phyloP scores from a whole-genome alignment of 64 coral and sea anemone genomes.

The Pocillopora damicornis region DNA sequence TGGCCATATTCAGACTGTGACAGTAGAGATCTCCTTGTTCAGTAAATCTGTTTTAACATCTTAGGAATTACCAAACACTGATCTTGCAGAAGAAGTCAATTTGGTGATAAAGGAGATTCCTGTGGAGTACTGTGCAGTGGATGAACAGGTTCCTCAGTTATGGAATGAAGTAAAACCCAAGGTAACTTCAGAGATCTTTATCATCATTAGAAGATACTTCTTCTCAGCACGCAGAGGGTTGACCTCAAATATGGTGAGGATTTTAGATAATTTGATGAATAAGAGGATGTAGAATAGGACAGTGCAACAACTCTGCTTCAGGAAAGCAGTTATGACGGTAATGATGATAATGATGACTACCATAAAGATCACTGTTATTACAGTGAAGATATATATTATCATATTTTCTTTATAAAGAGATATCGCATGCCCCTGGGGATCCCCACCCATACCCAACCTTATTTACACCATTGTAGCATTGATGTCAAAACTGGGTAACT shows the following conservation, averaged over 20 bases:
- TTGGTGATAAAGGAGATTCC: slow-evolving; percentile 68
- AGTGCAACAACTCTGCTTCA: too few species aligned
- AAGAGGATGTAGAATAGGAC: too few species aligned
- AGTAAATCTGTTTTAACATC: neutral
- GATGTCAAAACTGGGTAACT: neutral
- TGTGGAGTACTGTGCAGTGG: slow-evolving; percentile 55
- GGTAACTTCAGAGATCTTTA: slow-evolving; percentile 3
- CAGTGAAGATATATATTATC: too few species aligned
- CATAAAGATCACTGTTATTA: too few species aligned
- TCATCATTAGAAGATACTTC: too few species aligned
- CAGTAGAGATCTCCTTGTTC: neutral
- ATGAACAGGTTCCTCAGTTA: slow-evolving; percentile 38
- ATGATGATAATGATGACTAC: too few species aligned
- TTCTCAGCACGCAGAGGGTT: too few species aligned
- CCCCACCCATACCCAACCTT: too few species aligned
- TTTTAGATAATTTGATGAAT: too few species aligned
- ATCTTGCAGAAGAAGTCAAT: slow-evolving; percentile 50
- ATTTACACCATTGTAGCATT: too few species aligned
- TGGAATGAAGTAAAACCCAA: slow-evolving; percentile 70
- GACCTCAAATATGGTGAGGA: too few species aligned
- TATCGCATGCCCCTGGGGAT: neutral
- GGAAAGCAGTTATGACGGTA: too few species aligned
- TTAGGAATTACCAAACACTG: slow-evolving; percentile 51
- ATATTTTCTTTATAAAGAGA: neutral
- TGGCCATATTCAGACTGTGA: neutral